phyloP scores from a whole-genome alignment of 2,888 invertebrate species.

The Spicauda simplicius region DNA sequence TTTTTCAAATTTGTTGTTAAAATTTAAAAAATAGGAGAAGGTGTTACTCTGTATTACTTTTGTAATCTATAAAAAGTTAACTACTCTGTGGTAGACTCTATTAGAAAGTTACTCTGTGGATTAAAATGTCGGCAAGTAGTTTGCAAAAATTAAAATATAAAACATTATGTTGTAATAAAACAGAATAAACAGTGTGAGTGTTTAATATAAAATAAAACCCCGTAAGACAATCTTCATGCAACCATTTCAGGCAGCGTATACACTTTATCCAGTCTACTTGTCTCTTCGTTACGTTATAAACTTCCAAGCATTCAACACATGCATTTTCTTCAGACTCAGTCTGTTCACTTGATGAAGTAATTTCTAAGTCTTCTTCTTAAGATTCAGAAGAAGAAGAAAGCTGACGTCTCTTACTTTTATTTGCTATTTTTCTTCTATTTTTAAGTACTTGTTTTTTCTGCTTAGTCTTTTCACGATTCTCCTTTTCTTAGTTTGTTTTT shows the following conservation, averaged over 20 bases:
- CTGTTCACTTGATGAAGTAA: slow-evolving; percentile 7
- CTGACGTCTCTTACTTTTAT: slow-evolving; percentile 8
- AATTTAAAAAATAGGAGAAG: no score
- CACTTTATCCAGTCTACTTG: slow-evolving; percentile 12
- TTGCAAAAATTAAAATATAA: no score
- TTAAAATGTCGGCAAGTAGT: no score
- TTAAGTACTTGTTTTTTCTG: background rate
- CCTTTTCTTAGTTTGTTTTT: slow-evolving; percentile 4
- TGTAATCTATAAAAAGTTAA: no score
- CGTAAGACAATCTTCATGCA: slow-evolving; percentile 14
- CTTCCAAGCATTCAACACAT: slow-evolving; percentile 5
- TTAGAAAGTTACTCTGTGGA: no score
- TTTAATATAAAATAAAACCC: no score
- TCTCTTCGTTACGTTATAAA: background rate
- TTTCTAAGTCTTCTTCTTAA: slow-evolving; percentile 1
- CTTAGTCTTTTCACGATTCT: background rate
- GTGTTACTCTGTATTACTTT: no score
- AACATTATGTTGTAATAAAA: no score
- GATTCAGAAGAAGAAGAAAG: slow-evolving; percentile 1
- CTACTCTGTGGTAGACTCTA: no score
- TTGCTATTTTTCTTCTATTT: no score
- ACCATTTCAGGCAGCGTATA: slow-evolving; percentile 5
- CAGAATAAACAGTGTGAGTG: no score
- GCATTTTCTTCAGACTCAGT: slow-evolving; percentile 3
- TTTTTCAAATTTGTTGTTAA: no score